Conservation (phyloP, 1,140 invertebrate species). For the Proctacanthus coquilletti region DNA sequence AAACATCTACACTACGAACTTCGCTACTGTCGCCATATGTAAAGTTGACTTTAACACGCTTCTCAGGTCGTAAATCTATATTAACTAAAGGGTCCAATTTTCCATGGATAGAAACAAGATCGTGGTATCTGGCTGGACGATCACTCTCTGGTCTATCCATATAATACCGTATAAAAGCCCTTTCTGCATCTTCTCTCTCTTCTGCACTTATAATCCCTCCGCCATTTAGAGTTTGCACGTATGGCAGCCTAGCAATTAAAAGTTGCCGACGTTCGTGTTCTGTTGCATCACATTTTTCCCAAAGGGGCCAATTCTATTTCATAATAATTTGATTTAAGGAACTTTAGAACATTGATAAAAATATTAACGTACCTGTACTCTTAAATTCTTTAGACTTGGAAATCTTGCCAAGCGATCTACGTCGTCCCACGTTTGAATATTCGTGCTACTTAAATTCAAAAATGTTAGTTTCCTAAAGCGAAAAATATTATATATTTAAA, state of each 20-base stretch:
- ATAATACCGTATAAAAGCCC: slow-evolving; percentile 82
- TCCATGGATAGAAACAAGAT: slow-evolving; percentile 66
- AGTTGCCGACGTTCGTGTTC: slow-evolving; percentile 75
- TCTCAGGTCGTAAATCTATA: slow-evolving; percentile 70
- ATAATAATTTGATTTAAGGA: slow-evolving; percentile 3
- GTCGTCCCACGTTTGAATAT: slow-evolving; percentile 71
- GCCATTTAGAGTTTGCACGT: slow-evolving; percentile 71
- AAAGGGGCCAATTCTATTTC: slow-evolving; percentile 44
- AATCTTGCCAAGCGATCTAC: slow-evolving; percentile 70
- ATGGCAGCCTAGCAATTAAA: slow-evolving; percentile 72
- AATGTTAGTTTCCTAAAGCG: slow-evolving; percentile 51
- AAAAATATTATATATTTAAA: slow-evolving; percentile 14
- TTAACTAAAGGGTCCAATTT: slow-evolving; percentile 74
- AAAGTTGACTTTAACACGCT: slow-evolving; percentile 69
- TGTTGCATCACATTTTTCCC: slow-evolving; percentile 61
- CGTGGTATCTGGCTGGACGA: slow-evolving; percentile 62
- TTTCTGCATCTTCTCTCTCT: slow-evolving; percentile 81
- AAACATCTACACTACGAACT: slow-evolving; percentile 57
- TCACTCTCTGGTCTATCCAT: slow-evolving; percentile 73
- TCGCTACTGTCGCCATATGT: slow-evolving; percentile 59
- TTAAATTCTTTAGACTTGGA: slow-evolving; percentile 62
- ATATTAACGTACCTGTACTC: slow-evolving; percentile 40
- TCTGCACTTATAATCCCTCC: slow-evolving; percentile 67
- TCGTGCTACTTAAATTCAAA: slow-evolving; percentile 72
- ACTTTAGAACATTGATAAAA: not conserved